Evolutionary conservation across 2,113 vertebrate genomes (phyloP).

Genomic region (Pluvianellus socialis): DNA sequence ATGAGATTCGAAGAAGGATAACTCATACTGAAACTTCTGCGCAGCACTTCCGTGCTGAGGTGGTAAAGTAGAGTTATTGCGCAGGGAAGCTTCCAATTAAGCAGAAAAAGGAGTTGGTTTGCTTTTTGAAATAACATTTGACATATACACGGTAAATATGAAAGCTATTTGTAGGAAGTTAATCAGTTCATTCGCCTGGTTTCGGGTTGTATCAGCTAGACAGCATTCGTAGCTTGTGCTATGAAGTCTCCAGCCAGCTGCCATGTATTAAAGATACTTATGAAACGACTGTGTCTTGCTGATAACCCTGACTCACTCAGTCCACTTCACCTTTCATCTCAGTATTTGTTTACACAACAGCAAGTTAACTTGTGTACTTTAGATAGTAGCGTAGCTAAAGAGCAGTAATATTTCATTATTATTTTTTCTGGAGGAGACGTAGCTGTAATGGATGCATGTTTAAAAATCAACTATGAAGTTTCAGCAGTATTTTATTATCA

Average conservation of each 20-base stretch:
- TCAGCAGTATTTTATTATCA: background rate
- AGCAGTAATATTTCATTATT: background rate
- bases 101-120: slow-evolving; percentile 25
- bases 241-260: background rate
- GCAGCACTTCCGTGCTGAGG: slow-evolving; percentile 13
- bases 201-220: background rate
- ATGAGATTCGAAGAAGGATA: slow-evolving; percentile 13
- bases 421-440: background rate
- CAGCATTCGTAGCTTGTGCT: accelerated
- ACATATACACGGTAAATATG: background rate
- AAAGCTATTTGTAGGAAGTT: background rate
- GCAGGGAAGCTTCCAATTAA: slow-evolving; percentile 51
- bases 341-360: background rate
- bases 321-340: background rate
- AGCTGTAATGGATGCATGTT: background rate
- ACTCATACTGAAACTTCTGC: slow-evolving; percentile 57
- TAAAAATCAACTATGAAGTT: background rate
- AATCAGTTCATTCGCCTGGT: background rate
- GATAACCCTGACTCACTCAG: background rate
- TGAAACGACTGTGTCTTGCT: background rate
- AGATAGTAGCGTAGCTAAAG: background rate
- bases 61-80: background rate
- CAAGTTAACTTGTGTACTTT: background rate
- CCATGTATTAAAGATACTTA: background rate
- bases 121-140: slow-evolving; percentile 13